A percentile compares a stretch with the other conserved stretches of the same genome.
Conservation (phyloP, 2,888 invertebrate genomes). For the Hydriomena furcata region DNA sequence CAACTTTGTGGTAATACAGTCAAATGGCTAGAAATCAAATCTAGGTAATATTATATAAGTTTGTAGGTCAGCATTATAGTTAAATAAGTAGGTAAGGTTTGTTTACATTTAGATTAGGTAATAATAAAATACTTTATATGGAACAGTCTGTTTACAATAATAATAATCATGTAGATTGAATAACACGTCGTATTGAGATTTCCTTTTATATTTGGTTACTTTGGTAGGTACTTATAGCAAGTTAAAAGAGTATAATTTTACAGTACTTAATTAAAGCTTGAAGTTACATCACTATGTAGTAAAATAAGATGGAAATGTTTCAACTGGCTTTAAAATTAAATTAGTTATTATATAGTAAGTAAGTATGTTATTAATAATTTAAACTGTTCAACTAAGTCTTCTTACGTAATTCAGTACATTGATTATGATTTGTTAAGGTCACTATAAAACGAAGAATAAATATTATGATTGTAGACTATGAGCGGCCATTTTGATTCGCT, state of each 20-base stretch:
- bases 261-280: slow-evolving; percentile 53
- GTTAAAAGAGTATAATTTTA: slow-evolving; percentile 7
- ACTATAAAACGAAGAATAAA: slow-evolving; percentile 80
- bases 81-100: neutral
- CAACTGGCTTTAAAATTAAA: slow-evolving; percentile 37
- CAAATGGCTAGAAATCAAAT: slow-evolving; percentile 6
- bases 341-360: slow-evolving; percentile 24
- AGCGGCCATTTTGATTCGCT: slow-evolving; percentile 82
- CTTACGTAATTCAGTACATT: slow-evolving; percentile 81
- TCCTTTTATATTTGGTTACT: slow-evolving; percentile 1
- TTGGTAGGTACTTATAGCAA: slow-evolving; percentile 6
- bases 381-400: slow-evolving; percentile 54
- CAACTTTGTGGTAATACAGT: slow-evolving; percentile 19
- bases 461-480: slow-evolving; percentile 82
- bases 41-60: neutral
- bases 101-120: slow-evolving; percentile 8
- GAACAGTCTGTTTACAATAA: slow-evolving; percentile 10
- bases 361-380: slow-evolving; percentile 28
- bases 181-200: slow-evolving; percentile 2
- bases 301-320: slow-evolving; percentile 58
- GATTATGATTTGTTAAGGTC: slow-evolving; percentile 81
- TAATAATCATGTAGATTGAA: neutral
- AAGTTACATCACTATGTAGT: slow-evolving; percentile 23
- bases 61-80: neutral
- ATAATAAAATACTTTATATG: slow-evolving; percentile 9